Evolutionary conservation across 1,140 invertebrate genomes (phyloP).

Genomic region (Mamestra configurata): DNA sequence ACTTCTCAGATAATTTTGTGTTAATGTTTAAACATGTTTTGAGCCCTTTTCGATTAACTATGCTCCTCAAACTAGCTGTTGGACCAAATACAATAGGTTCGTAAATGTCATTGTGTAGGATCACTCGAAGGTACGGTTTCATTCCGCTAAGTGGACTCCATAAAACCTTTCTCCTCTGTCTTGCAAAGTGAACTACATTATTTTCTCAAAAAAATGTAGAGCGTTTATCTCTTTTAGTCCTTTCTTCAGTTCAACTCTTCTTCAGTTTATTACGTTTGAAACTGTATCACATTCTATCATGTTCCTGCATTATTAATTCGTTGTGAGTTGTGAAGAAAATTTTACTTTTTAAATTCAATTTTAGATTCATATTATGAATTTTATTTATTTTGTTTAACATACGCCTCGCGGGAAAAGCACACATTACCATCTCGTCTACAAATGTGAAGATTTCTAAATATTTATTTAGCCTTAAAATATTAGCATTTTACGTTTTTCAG

Average conservation of each 20-base stretch:
- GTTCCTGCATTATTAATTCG: background rate
- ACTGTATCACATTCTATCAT: background rate
- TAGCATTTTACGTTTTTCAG: slow-evolving; percentile 19
- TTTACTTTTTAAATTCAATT: slow-evolving; percentile 21
- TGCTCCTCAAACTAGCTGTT: background rate
- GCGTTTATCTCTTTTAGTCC: slow-evolving; percentile 25
- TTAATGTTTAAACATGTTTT: slow-evolving; percentile 4
- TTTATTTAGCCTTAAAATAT: slow-evolving; percentile 27
- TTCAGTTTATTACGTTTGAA: background rate
- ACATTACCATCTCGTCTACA: slow-evolving; percentile 1
- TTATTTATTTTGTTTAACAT: slow-evolving; percentile 28
- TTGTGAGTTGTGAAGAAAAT: background rate
- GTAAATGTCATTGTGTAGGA: slow-evolving; percentile 8
- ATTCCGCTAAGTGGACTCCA: slow-evolving; percentile 27
- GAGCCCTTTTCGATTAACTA: slow-evolving; percentile 1
- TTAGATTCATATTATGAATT: slow-evolving; percentile 7
- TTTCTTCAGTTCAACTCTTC: background rate
- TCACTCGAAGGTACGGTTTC: background rate
- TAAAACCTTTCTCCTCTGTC: slow-evolving; percentile 26
- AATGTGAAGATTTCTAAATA: slow-evolving; percentile 29
- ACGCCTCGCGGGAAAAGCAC: slow-evolving; percentile 6
- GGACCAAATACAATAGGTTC: background rate
- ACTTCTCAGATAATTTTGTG: background rate
- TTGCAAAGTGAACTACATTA: slow-evolving; percentile 40
- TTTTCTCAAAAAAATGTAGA: slow-evolving; percentile 30